These are phyloP conservation scores for Diacarnus erythraeanus DNA, from an alignment of 37 sponge, comb jelly and placozoan genomes.

Conservation along the genomic window DNA sequence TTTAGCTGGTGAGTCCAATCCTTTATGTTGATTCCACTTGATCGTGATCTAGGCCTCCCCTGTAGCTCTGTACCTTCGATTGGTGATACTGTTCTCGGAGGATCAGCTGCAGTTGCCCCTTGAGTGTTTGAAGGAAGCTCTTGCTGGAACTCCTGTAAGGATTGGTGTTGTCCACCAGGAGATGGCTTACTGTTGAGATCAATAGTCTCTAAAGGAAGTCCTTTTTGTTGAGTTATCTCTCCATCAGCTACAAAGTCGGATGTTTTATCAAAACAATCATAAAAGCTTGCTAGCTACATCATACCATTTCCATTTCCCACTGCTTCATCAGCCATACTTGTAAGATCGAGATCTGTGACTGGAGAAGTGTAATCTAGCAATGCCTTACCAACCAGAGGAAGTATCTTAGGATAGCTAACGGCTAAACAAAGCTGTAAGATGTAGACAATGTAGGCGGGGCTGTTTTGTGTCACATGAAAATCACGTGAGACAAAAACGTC, in stretches of 20 bases:
- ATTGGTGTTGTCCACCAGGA: not conserved
- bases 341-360: not conserved
- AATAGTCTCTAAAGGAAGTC: slow-evolving; percentile 20
- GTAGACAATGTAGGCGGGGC: not conserved
- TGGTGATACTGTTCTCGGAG: not conserved
- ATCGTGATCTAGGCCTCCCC: slow-evolving; percentile 25
- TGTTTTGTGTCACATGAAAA: not conserved
- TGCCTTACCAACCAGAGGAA: no score
- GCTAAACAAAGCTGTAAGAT: not conserved
- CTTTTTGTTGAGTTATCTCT: not conserved
- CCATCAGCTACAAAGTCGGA: not conserved
- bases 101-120: not conserved
- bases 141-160: slow-evolving; percentile 22
- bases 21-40: slow-evolving; percentile 31
- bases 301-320: not conserved
- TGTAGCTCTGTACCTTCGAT: slow-evolving; percentile 47
- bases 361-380: no score
- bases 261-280: not conserved
- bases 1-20: slow-evolving; percentile 81
- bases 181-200: slow-evolving; percentile 9
- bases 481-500: not conserved
- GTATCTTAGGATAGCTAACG: no score
- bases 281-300: not conserved
- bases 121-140: not conserved
- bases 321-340: not conserved